Evolutionary conservation across 2,888 invertebrate genomes (phyloP).

Genomic region (Scaptomyza polygonia): DNA sequence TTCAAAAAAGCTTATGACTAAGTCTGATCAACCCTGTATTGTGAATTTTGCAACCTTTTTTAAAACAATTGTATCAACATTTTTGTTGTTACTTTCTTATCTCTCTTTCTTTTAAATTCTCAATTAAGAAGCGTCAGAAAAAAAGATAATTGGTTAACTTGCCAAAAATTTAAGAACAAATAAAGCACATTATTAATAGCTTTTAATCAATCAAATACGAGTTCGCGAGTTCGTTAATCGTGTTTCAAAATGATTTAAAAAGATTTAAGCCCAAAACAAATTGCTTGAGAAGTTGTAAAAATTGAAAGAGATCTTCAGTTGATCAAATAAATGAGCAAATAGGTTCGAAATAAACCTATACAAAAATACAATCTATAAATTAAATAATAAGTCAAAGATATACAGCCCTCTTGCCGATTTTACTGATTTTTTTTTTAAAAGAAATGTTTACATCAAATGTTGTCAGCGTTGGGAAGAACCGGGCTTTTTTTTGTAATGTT

Average conservation of each 20-base stretch:
- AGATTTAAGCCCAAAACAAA: neutral
- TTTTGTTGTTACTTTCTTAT: neutral
- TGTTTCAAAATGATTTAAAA: neutral
- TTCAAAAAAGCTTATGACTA: neutral
- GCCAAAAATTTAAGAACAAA: conserved; percentile 25
- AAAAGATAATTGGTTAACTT: conserved; percentile 40
- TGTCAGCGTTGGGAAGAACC: too few relatives aligned
- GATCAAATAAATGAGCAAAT: neutral
- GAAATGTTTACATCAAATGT: too few relatives aligned
- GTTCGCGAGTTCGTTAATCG: neutral
- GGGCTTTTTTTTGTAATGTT: neutral
- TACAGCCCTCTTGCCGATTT: neutral
- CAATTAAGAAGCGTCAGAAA: neutral
- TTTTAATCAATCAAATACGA: conserved; percentile 13
- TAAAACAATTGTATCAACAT: neutral
- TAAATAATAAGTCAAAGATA: neutral
- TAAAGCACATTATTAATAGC: conserved; percentile 14
- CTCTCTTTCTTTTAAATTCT: too few relatives aligned
- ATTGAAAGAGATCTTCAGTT: neutral
- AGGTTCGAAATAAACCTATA: neutral
- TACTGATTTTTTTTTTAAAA: too few relatives aligned
- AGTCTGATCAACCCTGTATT: neutral
- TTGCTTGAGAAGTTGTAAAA: neutral
- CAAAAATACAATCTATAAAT: too few relatives aligned
- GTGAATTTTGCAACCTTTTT: neutral